Percentiles rank a stretch among this genome's conserved stretches.
Evolutionary conservation across 2,888 invertebrate genomes (phyloP).

Genomic region (Leucania comma): DNA sequence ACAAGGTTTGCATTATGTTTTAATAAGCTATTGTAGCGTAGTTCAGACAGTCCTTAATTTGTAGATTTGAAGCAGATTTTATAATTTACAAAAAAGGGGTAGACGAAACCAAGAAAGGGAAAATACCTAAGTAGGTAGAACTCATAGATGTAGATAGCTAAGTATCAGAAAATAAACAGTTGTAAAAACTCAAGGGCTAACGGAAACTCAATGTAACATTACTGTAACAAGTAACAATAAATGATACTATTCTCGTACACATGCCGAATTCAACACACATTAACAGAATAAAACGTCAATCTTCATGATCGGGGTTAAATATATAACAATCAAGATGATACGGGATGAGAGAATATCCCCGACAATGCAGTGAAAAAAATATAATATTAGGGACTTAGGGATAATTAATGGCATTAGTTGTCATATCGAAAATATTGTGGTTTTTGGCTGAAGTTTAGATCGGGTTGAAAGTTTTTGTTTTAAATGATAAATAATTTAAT

Average conservation of each 20-base stretch:
- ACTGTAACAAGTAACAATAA: slow-evolving; percentile 39
- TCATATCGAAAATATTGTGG: neutral
- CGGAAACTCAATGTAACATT: neutral
- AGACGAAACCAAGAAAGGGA: neutral
- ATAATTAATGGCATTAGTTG: slow-evolving; percentile 40
- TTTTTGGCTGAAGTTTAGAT: neutral
- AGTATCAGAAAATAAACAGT: neutral
- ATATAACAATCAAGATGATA: slow-evolving; percentile 76
- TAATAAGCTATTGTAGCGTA: neutral
- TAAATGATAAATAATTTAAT: neutral
- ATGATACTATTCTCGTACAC: slow-evolving; percentile 27
- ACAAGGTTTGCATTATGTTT: neutral
- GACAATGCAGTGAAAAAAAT: slow-evolving; percentile 41
- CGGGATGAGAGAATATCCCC: slow-evolving; percentile 77
- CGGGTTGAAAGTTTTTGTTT: neutral
- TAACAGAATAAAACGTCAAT: slow-evolving; percentile 77
- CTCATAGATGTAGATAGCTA: neutral
- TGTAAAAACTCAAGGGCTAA: neutral
- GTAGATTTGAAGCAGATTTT: neutral
- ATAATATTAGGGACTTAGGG: slow-evolving; percentile 26
- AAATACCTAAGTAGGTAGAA: too few species aligned
- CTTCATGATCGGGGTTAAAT: slow-evolving; percentile 77
- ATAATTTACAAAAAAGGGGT: neutral
- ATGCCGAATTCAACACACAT: slow-evolving; percentile 58
- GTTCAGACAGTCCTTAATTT: neutral